Percentiles rank a stretch among this genome's conserved stretches.
phyloP scores from a whole-genome alignment of 2,113 vertebrate genomes.

The Nannobrachium achirus region DNA sequence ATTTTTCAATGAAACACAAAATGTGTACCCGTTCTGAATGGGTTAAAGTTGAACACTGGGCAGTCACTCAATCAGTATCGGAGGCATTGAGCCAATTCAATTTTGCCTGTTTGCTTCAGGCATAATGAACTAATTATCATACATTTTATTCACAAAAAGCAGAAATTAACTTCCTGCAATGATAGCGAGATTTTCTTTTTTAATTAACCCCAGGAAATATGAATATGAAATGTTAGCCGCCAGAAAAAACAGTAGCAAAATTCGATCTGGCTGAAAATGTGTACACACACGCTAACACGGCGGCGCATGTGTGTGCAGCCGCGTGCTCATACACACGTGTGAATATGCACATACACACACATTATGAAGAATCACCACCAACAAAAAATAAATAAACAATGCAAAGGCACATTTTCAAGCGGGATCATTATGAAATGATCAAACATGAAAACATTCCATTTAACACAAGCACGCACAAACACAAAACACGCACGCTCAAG shows the following conservation, averaged over 20 bases:
- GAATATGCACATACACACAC: neutral
- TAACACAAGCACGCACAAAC: neutral
- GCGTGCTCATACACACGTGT: no score
- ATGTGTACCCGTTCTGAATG: no score
- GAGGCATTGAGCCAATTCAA: slow-evolving; percentile 36
- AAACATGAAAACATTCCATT: neutral
- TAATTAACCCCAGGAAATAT: slow-evolving; percentile 41
- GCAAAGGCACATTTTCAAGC: neutral
- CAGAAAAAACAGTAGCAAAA: slow-evolving; percentile 3
- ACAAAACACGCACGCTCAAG: no score
- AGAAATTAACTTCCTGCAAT: slow-evolving; percentile 37
- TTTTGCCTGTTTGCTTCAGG: slow-evolving; percentile 37
- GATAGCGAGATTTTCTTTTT: slow-evolving; percentile 35
- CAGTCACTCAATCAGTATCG: slow-evolving; percentile 50
- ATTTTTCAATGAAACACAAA: no score
- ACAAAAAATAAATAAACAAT: neutral
- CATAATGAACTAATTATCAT: slow-evolving; percentile 43
- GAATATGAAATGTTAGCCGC: slow-evolving; percentile 19
- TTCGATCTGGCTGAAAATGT: neutral
- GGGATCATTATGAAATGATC: neutral
- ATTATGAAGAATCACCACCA: neutral
- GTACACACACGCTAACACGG: no score
- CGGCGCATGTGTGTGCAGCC: no score
- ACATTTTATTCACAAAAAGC: slow-evolving; percentile 46
- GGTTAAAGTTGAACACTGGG: slow-evolving; percentile 12